Percentiles rank a stretch among this genome's conserved stretches.
These are phyloP conservation scores for Proales similis DNA, from an alignment of 1,140 invertebrate genomes.

Conservation along the genomic window DNA sequence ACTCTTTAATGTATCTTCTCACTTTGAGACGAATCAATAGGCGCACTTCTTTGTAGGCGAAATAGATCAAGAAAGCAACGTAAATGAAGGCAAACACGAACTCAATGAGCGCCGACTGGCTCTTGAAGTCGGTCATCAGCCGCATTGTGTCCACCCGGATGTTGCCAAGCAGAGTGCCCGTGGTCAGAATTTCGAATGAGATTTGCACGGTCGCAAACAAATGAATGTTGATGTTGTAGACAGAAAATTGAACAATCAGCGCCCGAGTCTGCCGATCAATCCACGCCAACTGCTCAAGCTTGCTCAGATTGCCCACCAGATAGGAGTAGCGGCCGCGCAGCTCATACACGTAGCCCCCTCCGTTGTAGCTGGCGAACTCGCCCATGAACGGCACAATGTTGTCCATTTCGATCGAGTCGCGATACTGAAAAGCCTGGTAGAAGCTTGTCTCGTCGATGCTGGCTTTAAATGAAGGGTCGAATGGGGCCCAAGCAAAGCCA, in stretches of 20 bases:
- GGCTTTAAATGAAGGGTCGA: constrained; percentile 39
- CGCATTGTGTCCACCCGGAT: constrained; percentile 54
- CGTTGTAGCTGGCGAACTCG: constrained; percentile 54
- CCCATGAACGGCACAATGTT: constrained; percentile 55
- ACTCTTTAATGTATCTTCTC: constrained; percentile 48
- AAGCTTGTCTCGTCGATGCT: background rate
- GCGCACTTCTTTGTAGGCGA: constrained; percentile 53
- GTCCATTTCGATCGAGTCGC: constrained; percentile 47
- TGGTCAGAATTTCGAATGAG: constrained; percentile 55
- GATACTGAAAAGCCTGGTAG: constrained; percentile 49
- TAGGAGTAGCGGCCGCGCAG: constrained; percentile 50
- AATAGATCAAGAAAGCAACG: constrained; percentile 54
- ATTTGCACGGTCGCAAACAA: constrained; percentile 56
- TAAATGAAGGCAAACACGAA: constrained; percentile 35
- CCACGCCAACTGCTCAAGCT: constrained; percentile 54
- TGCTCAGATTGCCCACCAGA: constrained; percentile 46
- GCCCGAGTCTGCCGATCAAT: constrained; percentile 58
- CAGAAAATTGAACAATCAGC: constrained; percentile 58
- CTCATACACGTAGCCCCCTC: constrained; percentile 57
- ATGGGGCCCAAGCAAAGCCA: constrained; percentile 38
- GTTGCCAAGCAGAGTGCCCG: constrained; percentile 54
- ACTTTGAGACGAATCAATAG: constrained; percentile 41
- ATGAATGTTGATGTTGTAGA: constrained; percentile 60
- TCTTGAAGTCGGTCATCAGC: constrained; percentile 40
- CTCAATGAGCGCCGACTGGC: constrained; percentile 44